Percentiles rank a stretch among this genome's conserved stretches.
Evolutionary conservation across 1,140 invertebrate species (phyloP).

Genomic region (Popillia japonica): DNA sequence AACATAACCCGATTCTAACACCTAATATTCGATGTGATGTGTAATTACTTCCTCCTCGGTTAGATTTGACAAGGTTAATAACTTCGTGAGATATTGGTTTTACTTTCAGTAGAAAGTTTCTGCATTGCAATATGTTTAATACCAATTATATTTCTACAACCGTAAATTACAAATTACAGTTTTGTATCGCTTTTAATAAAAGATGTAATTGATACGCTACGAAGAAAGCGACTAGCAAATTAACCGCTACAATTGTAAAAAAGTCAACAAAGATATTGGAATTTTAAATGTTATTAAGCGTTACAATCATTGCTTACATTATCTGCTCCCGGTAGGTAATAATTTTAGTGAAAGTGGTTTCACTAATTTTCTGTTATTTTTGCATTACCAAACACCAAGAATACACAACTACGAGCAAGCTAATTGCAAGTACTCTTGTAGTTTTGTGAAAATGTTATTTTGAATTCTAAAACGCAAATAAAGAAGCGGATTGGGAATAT

Average conservation of each 20-base stretch:
- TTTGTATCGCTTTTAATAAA: background rate
- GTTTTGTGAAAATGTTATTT: background rate
- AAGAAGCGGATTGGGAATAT: too few relatives aligned
- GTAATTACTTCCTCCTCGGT: too few relatives aligned
- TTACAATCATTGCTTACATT: slow-evolving; percentile 6
- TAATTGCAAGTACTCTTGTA: background rate
- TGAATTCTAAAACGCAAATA: background rate
- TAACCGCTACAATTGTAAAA: background rate
- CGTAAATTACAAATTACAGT: background rate
- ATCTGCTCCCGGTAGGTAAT: background rate
- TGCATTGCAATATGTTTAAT: background rate
- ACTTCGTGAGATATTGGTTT: slow-evolving; percentile 25
- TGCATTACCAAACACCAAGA: background rate
- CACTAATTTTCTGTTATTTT: background rate
- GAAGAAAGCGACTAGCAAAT: slow-evolving; percentile 8
- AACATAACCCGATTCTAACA: too few relatives aligned
- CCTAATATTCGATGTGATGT: too few relatives aligned
- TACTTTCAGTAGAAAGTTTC: slow-evolving; percentile 16
- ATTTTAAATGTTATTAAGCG: slow-evolving; percentile 7
- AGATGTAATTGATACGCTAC: slow-evolving; percentile 17
- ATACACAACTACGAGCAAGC: background rate
- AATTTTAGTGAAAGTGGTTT: slow-evolving; percentile 33
- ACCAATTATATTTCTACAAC: background rate
- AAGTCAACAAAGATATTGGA: background rate
- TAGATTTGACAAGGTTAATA: background rate